Base-by-base conservation (phyloP, 2,888 invertebrate species). In the Drosophila differens region DNA sequence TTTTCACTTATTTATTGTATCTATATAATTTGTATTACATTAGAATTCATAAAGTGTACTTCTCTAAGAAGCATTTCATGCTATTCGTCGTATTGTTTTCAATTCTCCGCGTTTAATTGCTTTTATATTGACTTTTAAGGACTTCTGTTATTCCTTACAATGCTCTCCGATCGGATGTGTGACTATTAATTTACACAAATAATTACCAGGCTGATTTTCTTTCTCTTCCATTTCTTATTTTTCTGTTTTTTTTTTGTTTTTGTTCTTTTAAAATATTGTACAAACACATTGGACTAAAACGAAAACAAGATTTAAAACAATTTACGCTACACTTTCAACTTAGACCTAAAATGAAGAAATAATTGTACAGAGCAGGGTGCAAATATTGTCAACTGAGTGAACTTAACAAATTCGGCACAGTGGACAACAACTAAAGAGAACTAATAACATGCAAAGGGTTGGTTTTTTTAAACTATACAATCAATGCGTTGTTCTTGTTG, bases 31-130 rank as follows among this genome's bases (percentile, higher is more conserved):
- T 70, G 74, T 69, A 73, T 76, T 73, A 81, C 78, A 77, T 75
- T 89, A 69, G 57, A 84, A 70, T 77, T 77, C 79, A 59, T 68
- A 82, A 82, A 79, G 77, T 72, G 53, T 68, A 76, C 73, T 75
- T 82, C 77, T 72, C 74, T 87, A 66, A 79, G 76, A 78, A 85
- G 91, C 91, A 90, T 87, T 90, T 79, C 67, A 90, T 90, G 87
- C 91, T 84, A 86, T 86, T 90, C 87, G 90, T 89, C 91, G 87
- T 89, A 67, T 83, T 70, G 74, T 70, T 73, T 76, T 82, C 85
- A 85, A 82, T 85, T 85, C 83, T 74, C 59, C 68, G 74, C 62
- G 70, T 73, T 47, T 90, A 85, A 83, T 89, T 89, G 82, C 84
- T 83, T 83, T 74, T 41, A 66, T 77, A 81, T 79, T 79, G 79